A percentile compares a stretch with the other conserved stretches of the same genome.
Evolutionary conservation across 2,888 invertebrate species (phyloP).

Genomic region (Horisme vitalbata): DNA sequence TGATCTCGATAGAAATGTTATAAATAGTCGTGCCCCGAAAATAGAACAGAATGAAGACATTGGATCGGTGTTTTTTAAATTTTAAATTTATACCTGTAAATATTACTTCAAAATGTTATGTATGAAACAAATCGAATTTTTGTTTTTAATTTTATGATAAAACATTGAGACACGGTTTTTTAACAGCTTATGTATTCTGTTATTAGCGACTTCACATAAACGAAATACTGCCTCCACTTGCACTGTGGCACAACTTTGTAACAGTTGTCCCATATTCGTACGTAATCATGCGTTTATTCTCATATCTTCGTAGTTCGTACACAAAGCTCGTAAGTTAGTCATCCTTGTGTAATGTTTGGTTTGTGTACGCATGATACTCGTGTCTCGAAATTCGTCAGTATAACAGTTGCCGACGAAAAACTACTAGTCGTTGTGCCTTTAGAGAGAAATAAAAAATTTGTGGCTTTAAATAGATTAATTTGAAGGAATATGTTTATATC

Average conservation of each 20-base stretch:
- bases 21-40: no score
- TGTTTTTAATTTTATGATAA: constrained; percentile 1
- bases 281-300: constrained; percentile 49
- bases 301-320: constrained; percentile 54
- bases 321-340: constrained; percentile 60
- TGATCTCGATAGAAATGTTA: no score
- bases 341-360: constrained; percentile 51
- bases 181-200: constrained; percentile 9
- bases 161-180: not conserved
- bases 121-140: no score
- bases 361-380: constrained; percentile 41
- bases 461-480: not conserved
- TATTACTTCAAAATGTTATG: no score
- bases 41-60: no score
- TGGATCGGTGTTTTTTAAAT: no score
- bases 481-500: not conserved
- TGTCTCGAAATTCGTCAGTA: constrained; percentile 31
- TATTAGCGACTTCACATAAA: constrained; percentile 5
- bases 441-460: not conserved
- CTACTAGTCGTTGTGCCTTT: constrained; percentile 26
- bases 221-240: constrained; percentile 45
- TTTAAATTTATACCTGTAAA: no score
- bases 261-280: constrained; percentile 67
- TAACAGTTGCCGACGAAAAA: constrained; percentile 34
- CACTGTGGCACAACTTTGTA: constrained; percentile 51